Conservation (phyloP, 2,797 vertebrate genomes). For the Cyclopterus lumpus region DNA sequence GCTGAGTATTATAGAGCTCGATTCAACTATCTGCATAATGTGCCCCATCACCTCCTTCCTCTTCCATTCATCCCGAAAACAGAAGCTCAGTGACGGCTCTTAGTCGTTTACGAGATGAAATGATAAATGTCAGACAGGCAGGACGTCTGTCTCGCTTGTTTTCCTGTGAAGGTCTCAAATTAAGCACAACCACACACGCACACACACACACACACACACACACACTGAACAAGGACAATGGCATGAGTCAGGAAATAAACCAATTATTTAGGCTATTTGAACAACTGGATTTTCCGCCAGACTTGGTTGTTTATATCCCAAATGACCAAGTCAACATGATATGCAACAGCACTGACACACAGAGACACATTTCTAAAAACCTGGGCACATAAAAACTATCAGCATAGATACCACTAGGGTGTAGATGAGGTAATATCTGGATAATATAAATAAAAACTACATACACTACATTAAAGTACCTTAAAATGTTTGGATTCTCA, state of each 20-base stretch:
- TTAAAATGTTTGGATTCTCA: neutral
- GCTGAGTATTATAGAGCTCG: conserved; percentile 10
- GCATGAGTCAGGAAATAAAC: conserved; percentile 7
- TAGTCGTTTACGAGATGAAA: conserved; percentile 40
- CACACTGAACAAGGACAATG: neutral
- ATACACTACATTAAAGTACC: neutral
- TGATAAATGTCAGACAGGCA: conserved; percentile 42
- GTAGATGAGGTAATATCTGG: neutral
- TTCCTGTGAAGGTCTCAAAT: conserved; percentile 27
- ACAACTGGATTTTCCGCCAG: conserved; percentile 39
- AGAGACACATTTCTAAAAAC: neutral
- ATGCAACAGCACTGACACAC: neutral
- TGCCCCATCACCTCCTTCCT: conserved; percentile 33
- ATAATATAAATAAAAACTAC: neutral
- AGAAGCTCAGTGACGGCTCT: conserved; percentile 19
- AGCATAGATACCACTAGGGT: neutral
- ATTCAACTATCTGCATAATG: conserved; percentile 45
- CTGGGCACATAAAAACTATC: neutral
- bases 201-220: conserved; percentile 11
- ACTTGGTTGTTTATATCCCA: neutral
- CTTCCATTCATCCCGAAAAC: conserved; percentile 31
- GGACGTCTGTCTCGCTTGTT: conserved; percentile 24
- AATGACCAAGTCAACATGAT: conserved; percentile 3
- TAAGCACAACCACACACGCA: conserved; percentile 23
- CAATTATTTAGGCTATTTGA: conserved; percentile 27